Evolutionary conservation across 2,113 vertebrate genomes (phyloP), one percentile per base, ranked within the genome.

Genomic region (Charadrius vociferus): DNA sequence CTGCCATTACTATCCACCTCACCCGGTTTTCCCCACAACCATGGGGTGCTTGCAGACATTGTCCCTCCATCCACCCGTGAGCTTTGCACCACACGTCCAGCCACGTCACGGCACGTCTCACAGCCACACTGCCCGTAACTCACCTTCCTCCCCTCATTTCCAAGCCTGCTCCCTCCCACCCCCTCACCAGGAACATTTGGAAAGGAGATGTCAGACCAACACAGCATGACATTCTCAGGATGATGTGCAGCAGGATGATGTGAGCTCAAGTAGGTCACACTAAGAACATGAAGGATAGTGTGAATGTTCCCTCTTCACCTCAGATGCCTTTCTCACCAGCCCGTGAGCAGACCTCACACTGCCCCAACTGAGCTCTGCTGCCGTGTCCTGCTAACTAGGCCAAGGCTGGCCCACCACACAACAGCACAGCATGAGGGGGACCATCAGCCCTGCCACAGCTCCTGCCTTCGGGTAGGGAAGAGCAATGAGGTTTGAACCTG

Each of bases 1-100:
- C 52, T 88, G 63, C 39, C n/a, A 36, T 34, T 21, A 30, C 18
- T 37, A 39, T 2, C 18, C 37, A 17, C 37, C 30, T 75, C 50
- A 23, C 4, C 32, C 62, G 52, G 34, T 3, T 21, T 43, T 21
- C 58, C 22, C 55, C 14, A 43, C 24, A 53, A 52, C 66, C 71
- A 20, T 0, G 2, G 66, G 21, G 23, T 21, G 15, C 50, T 52
- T 26, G 30, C 37, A 50, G 49, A 21, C 49, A 21, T 19, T 0
- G 0, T 27, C 45, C 11, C 27, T 30, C 41, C 1, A 0, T 7
- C 39, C 50, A 41, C 41, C 37, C 37, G 4, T 0, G 1, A 53
- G 59, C 58, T 66, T 62, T 21, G 52, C 10, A 30, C 45, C 50
- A 36, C 45, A 10, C 1, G 0, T 5, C 53, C 52, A 26, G 3